Evolutionary conservation across 2,797 vertebrate species (phyloP), one percentile per base, ranked within the genome.

Genomic region (Synaphobranchus kaupii): DNA sequence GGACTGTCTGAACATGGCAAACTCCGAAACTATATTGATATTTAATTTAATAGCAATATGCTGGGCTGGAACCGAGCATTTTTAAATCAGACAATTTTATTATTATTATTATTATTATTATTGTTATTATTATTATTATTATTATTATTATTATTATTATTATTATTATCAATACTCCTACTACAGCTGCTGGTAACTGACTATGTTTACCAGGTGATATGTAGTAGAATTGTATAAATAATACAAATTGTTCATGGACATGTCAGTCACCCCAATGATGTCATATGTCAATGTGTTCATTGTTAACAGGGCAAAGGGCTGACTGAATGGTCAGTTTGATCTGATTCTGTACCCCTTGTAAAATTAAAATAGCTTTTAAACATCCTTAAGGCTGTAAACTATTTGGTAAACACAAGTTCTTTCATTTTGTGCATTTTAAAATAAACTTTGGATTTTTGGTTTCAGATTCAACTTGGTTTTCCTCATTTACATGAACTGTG

Each of bases 131-230:
- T 39, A 47, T 25, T 47, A 8, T 80, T 80, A 39, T 73, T 73
- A 34, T 73, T 81, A 34, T 81, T 80, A 80, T 44, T 80, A 47
- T 39, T 80, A 80, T n/a, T n/a, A n/a, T 54, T 83, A 54, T 52
- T 28, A 54, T 12, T 54, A 28, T 28, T 52, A 54, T 83, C n/a
- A 15, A 12, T 28, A 25, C n/a, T 54, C 1, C 28, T 28, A n/a
- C 25, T 39, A 28, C 28, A 13, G 12, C 25, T 83, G 12, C 13
- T 28, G 8, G 0, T 28, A 15, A 8, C 47, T 15, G 25, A 52
- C 31, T 20, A 56, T 83, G 9, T 56, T 58, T 84, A 48, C 44
- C 44, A 17, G 5, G 39, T 4, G 34, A 47, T 47, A 39, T 10
- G 44, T 44, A 17, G 34, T 76, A 39, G 71, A 25, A 34, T 76